Evolutionary conservation across 2,888 invertebrate species (phyloP).

Genomic region (Chouioia cunea): DNA sequence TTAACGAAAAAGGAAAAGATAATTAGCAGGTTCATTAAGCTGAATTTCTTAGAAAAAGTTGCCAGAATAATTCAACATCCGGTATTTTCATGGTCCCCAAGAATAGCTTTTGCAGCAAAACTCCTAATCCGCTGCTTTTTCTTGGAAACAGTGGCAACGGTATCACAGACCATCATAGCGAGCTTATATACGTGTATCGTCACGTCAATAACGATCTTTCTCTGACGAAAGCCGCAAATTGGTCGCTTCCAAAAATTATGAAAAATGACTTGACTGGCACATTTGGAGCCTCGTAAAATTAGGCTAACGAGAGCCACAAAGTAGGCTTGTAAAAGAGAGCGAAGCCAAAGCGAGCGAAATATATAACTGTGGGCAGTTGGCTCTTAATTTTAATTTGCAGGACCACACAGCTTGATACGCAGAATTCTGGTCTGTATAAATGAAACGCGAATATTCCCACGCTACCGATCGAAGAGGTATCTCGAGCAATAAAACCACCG

Average conservation of each 20-base stretch:
- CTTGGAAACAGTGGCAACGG: conserved; percentile 33
- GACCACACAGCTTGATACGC: conserved; percentile 56
- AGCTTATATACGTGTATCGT: no score
- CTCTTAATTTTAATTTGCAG: conserved; percentile 53
- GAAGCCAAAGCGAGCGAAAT: conserved; percentile 51
- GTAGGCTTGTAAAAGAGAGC: conserved; percentile 53
- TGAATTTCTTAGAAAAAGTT: conserved; percentile 43
- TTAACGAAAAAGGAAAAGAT: conserved; percentile 1
- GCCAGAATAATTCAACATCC: conserved; percentile 29
- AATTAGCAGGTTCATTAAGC: conserved; percentile 45
- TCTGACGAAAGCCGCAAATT: conserved; percentile 36
- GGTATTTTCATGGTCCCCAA: conserved; percentile 29
- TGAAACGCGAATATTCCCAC: conserved; percentile 28
- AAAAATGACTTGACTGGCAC: conserved; percentile 46
- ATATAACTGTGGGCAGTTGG: conserved; percentile 37
- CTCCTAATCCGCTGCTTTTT: conserved; percentile 25
- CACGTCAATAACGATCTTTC: no score
- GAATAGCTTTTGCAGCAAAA: conserved; percentile 17
- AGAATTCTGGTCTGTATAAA: background rate
- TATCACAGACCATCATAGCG: conserved; percentile 11
- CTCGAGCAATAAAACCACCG: conserved; percentile 33
- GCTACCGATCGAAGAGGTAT: conserved; percentile 28
- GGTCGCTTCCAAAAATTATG: conserved; percentile 49
- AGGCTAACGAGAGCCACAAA: conserved; percentile 61
- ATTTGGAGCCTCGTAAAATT: conserved; percentile 60